Evolutionary conservation across 2,888 invertebrate genomes (phyloP).

Genomic region (Pandemis cinnamomeana): DNA sequence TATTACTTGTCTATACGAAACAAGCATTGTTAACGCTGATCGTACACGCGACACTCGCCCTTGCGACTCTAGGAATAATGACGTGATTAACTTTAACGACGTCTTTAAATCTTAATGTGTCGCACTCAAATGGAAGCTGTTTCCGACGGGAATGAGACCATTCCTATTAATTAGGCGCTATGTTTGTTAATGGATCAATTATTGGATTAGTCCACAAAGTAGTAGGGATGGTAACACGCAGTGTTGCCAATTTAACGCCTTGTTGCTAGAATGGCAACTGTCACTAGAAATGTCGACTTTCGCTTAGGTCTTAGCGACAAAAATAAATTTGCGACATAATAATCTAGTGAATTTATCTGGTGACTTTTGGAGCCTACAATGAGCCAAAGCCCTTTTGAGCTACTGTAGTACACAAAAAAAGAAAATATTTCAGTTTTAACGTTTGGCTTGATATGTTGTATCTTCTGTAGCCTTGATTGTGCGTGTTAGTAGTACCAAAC

Average conservation of each 20-base stretch:
- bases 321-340: too few species aligned
- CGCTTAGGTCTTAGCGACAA: too few species aligned
- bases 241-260: background rate
- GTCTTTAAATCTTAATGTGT: constrained; percentile 41
- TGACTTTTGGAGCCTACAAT: too few species aligned
- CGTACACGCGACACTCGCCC: constrained; percentile 3
- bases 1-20: constrained; percentile 5
- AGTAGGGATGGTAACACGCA: background rate
- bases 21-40: constrained; percentile 4
- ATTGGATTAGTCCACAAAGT: constrained; percentile 12
- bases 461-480: too few species aligned
- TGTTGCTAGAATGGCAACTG: too few species aligned
- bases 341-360: too few species aligned
- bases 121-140: constrained; percentile 32
- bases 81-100: constrained; percentile 36
- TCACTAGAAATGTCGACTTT: too few species aligned
- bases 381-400: too few species aligned
- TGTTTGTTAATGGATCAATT: constrained; percentile 36
- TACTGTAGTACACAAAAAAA: too few species aligned
- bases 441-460: too few species aligned
- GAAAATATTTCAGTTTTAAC: too few species aligned
- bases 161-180: constrained; percentile 40
- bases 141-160: constrained; percentile 38
- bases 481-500: too few species aligned
- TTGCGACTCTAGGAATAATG: constrained; percentile 25